Percentiles rank a stretch among this genome's conserved stretches.
Conservation (phyloP, 2,888 invertebrate genomes). For the Lordiphosa fenestrarum region DNA sequence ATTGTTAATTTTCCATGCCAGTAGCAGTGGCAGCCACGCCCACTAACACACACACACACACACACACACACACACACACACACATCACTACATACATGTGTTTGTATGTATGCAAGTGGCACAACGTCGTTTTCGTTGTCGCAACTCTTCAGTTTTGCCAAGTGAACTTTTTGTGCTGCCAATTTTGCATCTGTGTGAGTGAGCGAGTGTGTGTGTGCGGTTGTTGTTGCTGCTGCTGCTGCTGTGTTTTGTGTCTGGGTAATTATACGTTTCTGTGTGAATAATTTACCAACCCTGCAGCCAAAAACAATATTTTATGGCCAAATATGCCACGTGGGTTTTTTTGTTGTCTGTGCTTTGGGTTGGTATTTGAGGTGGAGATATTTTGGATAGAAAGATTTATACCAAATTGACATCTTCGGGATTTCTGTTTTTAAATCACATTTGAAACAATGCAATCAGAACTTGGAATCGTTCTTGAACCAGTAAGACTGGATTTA, state of each 20-base stretch:
- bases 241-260: constrained; percentile 62
- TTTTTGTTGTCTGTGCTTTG: too few relatives aligned
- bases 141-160: constrained; percentile 45
- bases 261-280: constrained; percentile 74
- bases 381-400: background rate
- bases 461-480: too few relatives aligned
- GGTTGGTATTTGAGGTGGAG: constrained; percentile 7
- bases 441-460: too few relatives aligned
- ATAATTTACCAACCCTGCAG: constrained; percentile 65
- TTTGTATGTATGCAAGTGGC: constrained; percentile 8
- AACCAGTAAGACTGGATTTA: too few relatives aligned
- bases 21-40: constrained; percentile 48
- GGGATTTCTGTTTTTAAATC: too few relatives aligned
- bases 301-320: constrained; percentile 3
- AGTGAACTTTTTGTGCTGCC: constrained; percentile 59
- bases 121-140: constrained; percentile 2
- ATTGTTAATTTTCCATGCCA: constrained; percentile 80
- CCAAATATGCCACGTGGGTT: too few relatives aligned
- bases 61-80: constrained; percentile 3
- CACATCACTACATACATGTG: background rate
- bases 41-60: constrained; percentile 28
- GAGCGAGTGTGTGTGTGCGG: constrained; percentile 12
- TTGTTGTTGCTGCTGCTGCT: constrained; percentile 2
- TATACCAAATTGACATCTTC: too few relatives aligned
- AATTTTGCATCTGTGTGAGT: constrained; percentile 20